These are phyloP conservation scores for Brachionichthys hirsutus DNA, from an alignment of 2,113 vertebrate species.

Conservation along the genomic window DNA sequence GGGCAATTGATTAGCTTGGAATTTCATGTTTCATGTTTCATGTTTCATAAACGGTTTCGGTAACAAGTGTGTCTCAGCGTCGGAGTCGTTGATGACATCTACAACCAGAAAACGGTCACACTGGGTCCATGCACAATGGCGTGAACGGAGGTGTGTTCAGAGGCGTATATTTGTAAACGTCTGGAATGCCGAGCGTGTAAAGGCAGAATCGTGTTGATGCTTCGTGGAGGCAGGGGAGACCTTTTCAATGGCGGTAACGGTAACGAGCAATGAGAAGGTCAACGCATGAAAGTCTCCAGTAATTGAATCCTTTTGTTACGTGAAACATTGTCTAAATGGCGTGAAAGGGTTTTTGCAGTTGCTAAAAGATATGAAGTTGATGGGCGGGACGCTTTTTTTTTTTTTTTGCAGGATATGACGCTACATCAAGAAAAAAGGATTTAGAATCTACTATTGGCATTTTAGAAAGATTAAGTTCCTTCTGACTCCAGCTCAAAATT, in stretches of 20 bases:
- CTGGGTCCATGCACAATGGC: conserved; percentile 3
- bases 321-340: not conserved
- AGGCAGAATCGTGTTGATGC: conserved; percentile 28
- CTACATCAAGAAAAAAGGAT: no score
- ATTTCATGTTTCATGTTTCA: not conserved
- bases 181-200: conserved; percentile 57
- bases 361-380: no score
- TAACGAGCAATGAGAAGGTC: conserved; percentile 56
- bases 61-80: conserved; percentile 4
- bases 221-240: conserved; percentile 40
- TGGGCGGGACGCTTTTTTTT: no score
- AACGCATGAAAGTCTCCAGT: conserved; percentile 19
- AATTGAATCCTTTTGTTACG: conserved; percentile 13
- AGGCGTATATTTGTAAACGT: conserved; percentile 31
- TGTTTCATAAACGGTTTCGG: conserved; percentile 19
- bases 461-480: no score
- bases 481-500: no score
- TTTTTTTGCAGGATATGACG: no score
- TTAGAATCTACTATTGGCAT: no score
- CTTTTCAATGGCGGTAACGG: conserved; percentile 47
- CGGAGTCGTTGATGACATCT: conserved; percentile 36
- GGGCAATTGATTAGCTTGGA: conserved; percentile 4
- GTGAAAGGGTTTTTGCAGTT: no score
- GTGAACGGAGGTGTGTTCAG: not conserved
- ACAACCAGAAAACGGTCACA: conserved; percentile 38